Percentiles rank a stretch among this genome's conserved stretches.
Conservation (phyloP, 2,888 invertebrate species). For the Unio pictorum region DNA sequence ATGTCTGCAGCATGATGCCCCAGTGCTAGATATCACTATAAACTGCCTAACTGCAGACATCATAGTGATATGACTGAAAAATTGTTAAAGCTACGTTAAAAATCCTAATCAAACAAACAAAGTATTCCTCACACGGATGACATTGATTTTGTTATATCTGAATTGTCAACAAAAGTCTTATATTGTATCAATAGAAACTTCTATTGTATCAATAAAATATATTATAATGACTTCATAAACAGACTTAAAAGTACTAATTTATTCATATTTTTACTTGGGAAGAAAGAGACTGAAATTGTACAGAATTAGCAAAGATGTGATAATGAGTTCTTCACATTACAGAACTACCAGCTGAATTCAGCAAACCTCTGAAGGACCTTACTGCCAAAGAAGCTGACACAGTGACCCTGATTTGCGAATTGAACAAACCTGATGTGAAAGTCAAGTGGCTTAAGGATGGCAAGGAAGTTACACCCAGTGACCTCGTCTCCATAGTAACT, state of each 20-base stretch:
- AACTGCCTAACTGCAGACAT: too few species aligned
- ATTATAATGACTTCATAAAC: too few species aligned
- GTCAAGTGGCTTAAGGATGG: constrained; percentile 83
- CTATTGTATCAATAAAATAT: too few species aligned
- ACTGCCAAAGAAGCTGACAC: constrained; percentile 36
- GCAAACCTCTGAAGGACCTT: constrained; percentile 34
- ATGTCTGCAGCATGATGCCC: too few species aligned
- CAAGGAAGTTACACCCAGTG: constrained; percentile 90
- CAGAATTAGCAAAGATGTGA: constrained; percentile 36
- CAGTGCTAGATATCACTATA: too few species aligned
- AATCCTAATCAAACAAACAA: too few species aligned
- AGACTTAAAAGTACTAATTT: background rate
- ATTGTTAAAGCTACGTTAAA: too few species aligned
- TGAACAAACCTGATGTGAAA: constrained; percentile 73
- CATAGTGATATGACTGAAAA: too few species aligned
- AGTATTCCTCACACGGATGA: too few species aligned
- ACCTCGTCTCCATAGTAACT: constrained; percentile 82
- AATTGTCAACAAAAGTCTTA: too few species aligned
- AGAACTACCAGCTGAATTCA: constrained; percentile 67
- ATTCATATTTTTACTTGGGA: background rate
- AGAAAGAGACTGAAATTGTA: constrained; percentile 23
- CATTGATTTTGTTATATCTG: background rate
- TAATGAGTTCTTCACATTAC: constrained; percentile 8
- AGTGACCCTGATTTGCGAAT: constrained; percentile 73
- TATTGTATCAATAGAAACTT: too few species aligned